Base-by-base conservation (phyloP, 2,113 vertebrate species). In the Tapirus terrestris region DNA sequence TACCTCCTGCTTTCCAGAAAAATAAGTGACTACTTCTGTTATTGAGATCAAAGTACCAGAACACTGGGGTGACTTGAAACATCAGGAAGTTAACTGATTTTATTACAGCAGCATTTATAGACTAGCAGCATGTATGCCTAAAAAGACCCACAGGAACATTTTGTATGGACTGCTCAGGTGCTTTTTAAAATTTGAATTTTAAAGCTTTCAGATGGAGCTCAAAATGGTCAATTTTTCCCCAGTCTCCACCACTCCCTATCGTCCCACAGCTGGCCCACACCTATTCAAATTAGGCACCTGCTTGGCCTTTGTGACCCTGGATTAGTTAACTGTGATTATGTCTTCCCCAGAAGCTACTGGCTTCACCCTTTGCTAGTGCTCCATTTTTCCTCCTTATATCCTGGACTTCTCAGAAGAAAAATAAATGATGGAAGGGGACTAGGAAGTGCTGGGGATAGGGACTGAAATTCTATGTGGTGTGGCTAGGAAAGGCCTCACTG, bases 1-100 rank as follows among this genome's bases (percentile, higher is more conserved):
- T 63, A 56, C 61, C 11, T 81, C 68, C 12, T 94, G 17, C 39
- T 83, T 91, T 89, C 65, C 56, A 91, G 76, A 77, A 94, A 94
- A 77, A n/a, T 20, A 82, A 82, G 81, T 51, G 45, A 73, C 29
- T 33, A 48, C 27, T 56, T 81, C 39, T 73, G 45, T 90, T 43
- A 56, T 20, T 39, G 39, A 82, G 25, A 88, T 88, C 68, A 70
- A 43, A 36, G 29, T 13, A 31, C 51, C 45, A 5, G n/a, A 90
- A 84, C 5, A 48, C 63, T 31, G n/a, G 33, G 45, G 25, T 18
- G 53, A 80, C 36, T 39, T 48, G 43, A 83, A 70, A 48, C 17
- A n/a, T 48, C 43, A 70, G 45, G 43, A 51, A 58, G 58, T 11
- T 60, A 63, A 45, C 31, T 29, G 61, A 80, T n/a, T 70, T 58